phyloP scores from a whole-genome alignment of 2,797 vertebrate species.

The Sebastes steindachneri region DNA sequence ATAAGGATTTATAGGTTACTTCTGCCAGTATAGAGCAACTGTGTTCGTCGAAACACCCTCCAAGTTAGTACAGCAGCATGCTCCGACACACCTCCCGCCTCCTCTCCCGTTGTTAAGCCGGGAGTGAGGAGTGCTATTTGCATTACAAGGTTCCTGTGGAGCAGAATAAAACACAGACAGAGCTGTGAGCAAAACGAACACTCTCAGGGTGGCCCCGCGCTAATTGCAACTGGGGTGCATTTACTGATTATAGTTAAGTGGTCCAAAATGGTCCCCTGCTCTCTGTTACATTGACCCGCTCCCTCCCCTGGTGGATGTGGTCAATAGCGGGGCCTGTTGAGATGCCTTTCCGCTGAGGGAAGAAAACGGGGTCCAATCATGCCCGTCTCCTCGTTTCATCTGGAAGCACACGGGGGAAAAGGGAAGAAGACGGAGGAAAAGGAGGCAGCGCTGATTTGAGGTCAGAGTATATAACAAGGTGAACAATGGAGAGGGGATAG shows the following conservation, averaged over 20 bases:
- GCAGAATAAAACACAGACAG: slow-evolving; percentile 63
- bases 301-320: slow-evolving; percentile 70
- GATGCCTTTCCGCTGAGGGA: slow-evolving; percentile 75
- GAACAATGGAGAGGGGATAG: slow-evolving; percentile 18
- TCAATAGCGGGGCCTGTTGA: slow-evolving; percentile 76
- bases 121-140: slow-evolving; percentile 63
- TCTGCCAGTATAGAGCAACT: background rate
- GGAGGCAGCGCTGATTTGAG: slow-evolving; percentile 31
- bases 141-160: slow-evolving; percentile 69
- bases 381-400: slow-evolving; percentile 40
- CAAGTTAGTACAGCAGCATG: background rate
- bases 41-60: slow-evolving; percentile 2
- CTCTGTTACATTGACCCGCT: slow-evolving; percentile 76
- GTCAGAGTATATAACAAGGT: slow-evolving; percentile 28
- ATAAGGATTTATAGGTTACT: slow-evolving; percentile 32
- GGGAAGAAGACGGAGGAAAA: background rate
- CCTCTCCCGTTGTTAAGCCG: slow-evolving; percentile 41
- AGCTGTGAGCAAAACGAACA: slow-evolving; percentile 62
- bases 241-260: slow-evolving; percentile 84
- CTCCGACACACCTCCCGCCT: slow-evolving; percentile 22
- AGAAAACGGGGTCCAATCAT: slow-evolving; percentile 49
- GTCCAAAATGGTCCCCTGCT: slow-evolving; percentile 79
- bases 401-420: background rate
- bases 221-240: slow-evolving; percentile 78
- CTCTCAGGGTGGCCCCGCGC: slow-evolving; percentile 74